These are phyloP conservation scores for Sebastes schlegelii DNA, from an alignment of 2,113 vertebrate genomes.

Conservation along the genomic window DNA sequence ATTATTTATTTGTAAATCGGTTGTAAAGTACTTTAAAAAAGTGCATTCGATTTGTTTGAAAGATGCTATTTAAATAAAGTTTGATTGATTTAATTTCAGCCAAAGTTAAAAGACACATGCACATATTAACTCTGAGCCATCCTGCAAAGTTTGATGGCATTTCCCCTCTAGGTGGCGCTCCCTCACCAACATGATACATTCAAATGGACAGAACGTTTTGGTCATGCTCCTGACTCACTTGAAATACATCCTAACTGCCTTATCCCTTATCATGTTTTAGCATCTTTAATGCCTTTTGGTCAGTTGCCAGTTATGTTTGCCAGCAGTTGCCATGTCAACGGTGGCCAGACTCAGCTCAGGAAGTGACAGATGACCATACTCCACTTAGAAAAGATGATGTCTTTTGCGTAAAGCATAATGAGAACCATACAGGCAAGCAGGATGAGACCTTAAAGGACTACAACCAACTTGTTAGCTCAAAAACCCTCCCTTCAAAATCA, in stretches of 20 bases:
- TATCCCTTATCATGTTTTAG: background rate
- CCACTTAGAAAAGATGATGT: background rate
- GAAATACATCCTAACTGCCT: background rate
- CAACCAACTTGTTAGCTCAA: background rate
- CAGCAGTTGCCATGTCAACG: constrained; percentile 33
- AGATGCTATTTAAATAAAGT: too few relatives aligned
- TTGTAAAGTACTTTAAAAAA: too few relatives aligned
- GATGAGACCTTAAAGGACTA: background rate
- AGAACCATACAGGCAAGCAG: background rate
- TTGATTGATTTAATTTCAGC: background rate
- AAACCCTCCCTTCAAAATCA: background rate
- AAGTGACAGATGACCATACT: background rate
- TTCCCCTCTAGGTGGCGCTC: constrained; percentile 41
- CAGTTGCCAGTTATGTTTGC: constrained; percentile 11
- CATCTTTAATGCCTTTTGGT: background rate
- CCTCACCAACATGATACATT: background rate
- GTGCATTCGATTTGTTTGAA: too few relatives aligned
- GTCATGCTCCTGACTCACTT: background rate
- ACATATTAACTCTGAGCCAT: background rate
- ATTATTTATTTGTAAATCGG: too few relatives aligned
- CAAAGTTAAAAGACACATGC: background rate
- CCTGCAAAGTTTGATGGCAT: background rate
- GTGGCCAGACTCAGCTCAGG: background rate
- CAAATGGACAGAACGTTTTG: background rate
- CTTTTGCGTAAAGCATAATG: background rate